A percentile compares a stretch with the other conserved stretches of the same genome.
phyloP scores from a whole-genome alignment of 2,888 invertebrate genomes.

The Mactromeris polynyma region DNA sequence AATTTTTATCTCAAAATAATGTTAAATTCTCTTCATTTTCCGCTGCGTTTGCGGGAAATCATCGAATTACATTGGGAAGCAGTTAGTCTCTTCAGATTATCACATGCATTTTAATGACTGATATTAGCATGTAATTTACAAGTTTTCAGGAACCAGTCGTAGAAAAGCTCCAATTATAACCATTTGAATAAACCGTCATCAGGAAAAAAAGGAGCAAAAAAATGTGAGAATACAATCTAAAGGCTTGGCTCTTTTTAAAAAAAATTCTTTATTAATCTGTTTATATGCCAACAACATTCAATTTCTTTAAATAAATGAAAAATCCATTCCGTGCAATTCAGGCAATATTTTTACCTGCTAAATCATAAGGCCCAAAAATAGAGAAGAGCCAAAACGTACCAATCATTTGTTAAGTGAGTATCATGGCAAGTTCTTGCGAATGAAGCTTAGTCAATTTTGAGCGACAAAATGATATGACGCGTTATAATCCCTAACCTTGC shows the following conservation, averaged over 20 bases:
- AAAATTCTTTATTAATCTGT: no score
- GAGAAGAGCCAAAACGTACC: no score
- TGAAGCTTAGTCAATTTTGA: no score
- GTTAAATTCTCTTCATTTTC: neutral
- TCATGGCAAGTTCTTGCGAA: no score
- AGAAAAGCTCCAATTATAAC: neutral
- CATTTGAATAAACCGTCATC: neutral
- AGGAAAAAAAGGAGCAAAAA: neutral
- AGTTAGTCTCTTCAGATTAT: neutral
- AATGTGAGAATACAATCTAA: neutral
- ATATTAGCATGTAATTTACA: conserved; percentile 16
- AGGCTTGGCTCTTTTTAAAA: neutral
- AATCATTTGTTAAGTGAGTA: no score
- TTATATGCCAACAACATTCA: no score
- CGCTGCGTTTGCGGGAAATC: neutral
- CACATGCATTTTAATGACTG: conserved; percentile 4
- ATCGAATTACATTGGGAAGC: conserved; percentile 9
- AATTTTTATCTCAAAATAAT: neutral
- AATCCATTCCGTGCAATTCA: no score
- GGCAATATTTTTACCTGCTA: no score
- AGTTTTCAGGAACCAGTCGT: neutral
- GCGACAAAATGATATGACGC: no score
- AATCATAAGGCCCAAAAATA: no score
- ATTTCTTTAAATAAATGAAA: no score
- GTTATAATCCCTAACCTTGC: no score